These are phyloP conservation scores for Tromatobia lineatoria DNA, from an alignment of 2,888 invertebrate species.

Conservation along the genomic window DNA sequence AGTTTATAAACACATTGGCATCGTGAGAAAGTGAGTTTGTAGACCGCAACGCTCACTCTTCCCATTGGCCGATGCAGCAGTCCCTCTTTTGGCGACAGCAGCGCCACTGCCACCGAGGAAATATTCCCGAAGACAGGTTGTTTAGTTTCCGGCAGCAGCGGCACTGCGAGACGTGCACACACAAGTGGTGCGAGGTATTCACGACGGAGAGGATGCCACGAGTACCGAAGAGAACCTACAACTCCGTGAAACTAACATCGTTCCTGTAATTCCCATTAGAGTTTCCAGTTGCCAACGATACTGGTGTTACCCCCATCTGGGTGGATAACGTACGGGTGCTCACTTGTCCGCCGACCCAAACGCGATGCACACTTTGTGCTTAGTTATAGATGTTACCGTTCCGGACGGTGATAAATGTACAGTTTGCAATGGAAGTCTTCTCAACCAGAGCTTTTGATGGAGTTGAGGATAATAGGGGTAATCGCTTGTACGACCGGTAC, in stretches of 20 bases:
- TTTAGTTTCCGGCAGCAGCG: constrained; percentile 51
- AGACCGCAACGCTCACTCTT: constrained; percentile 42
- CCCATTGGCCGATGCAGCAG: constrained; percentile 15
- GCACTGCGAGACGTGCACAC: constrained; percentile 1
- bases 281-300: constrained; percentile 63
- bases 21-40: constrained; percentile 51
- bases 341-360: constrained; percentile 15
- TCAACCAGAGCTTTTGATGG: constrained; percentile 14
- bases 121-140: constrained; percentile 66
- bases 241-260: constrained; percentile 68
- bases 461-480: background rate
- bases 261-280: constrained; percentile 68
- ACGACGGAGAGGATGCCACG: background rate
- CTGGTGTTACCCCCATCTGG: constrained; percentile 33
- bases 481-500: background rate
- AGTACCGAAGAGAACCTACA: constrained; percentile 58
- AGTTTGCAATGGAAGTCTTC: constrained; percentile 17
- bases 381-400: constrained; percentile 6
- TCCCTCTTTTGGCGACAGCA: constrained; percentile 32
- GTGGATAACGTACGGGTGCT: constrained; percentile 29
- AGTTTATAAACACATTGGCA: constrained; percentile 39
- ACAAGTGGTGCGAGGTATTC: background rate
- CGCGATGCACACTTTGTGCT: constrained; percentile 1
- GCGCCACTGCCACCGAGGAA: constrained; percentile 32
- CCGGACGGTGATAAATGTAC: constrained; percentile 33